Evolutionary conservation across 2,797 vertebrate genomes (phyloP).

Genomic region (Glyptemys insculpta): DNA sequence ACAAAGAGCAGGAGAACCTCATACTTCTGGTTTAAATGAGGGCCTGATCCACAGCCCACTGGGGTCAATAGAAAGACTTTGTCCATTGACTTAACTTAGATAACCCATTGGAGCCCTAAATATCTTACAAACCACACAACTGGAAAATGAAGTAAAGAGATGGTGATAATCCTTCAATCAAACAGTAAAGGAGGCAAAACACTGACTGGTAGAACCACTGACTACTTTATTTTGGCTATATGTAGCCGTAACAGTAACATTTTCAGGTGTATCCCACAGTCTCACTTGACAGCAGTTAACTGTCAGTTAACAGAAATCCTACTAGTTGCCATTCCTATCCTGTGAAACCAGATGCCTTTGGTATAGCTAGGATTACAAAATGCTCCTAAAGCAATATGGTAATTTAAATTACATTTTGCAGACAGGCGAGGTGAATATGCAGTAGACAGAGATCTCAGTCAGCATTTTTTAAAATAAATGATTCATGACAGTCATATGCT

Average conservation of each 20-base stretch:
- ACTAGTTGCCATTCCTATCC: conserved; percentile 29
- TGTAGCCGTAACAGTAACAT: fast-evolving
- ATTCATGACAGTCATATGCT: conserved; percentile 49
- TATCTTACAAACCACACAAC: fast-evolving
- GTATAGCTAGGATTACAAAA: conserved; percentile 35
- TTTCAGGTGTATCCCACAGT: neutral
- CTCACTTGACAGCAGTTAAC: neutral
- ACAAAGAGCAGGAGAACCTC: neutral
- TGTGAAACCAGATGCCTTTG: neutral
- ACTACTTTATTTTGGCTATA: neutral
- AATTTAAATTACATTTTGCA: conserved; percentile 67
- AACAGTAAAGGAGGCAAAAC: neutral
- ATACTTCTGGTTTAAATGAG: neutral
- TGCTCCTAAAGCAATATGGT: neutral
- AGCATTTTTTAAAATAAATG: conserved; percentile 10
- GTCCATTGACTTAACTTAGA: neutral
- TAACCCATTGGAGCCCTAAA: neutral
- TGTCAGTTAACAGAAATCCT: conserved; percentile 10
- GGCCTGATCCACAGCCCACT: neutral
- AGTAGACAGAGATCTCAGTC: conserved; percentile 54
- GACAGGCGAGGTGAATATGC: conserved; percentile 30
- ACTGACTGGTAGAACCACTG: neutral
- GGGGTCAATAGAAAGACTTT: neutral
- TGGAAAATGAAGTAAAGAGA: neutral
- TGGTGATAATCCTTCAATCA: fast-evolving